Evolutionary conservation across 2,113 vertebrate genomes (phyloP), one percentile per base, ranked within the genome.

Genomic region (Ceyx margarethae): DNA sequence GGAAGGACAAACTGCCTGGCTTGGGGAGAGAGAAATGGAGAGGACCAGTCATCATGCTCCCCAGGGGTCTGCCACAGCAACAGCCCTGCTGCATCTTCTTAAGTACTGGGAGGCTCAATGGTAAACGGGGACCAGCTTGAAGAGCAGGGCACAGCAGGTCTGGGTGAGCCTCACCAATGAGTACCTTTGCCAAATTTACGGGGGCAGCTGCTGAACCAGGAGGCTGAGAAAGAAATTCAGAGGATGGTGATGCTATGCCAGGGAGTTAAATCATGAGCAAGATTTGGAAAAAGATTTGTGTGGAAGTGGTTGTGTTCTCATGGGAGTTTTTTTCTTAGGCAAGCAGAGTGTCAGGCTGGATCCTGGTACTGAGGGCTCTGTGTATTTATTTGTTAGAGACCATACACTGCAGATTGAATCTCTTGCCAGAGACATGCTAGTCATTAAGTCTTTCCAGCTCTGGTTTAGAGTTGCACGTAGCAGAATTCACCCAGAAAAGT

Each of bases 111-210:
- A 42, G 37, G 18, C 60, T 69, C 2, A 4, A 45, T 51, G 66
- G 84, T 33, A 26, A 35, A 8, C 2, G 37, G 0, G 10, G 62
- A 31, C 5, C 46, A 28, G 46, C 65, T 57, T 31, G 10, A 50
- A 23, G 45, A 29, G 57, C 74, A 3, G 4, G 62, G 37, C 51
- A 35, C 15, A 37, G 71, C 60, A 46, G 26, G 23, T 21, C 60
- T 29, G 67, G 21, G 19, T 40, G 48, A 65, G 42, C 53, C 22
- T 29, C 60, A 15, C 6, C 56, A 5, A 5, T 4, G 3, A 28
- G 4, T 6, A 3, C 4, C 0, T 16, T 26, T 64, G 46, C 35
- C 64, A 7, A 14, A 42, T 1, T 12, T 18, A 20, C 16, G 40
- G 50, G 31, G 76, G 9, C 33, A 43, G 23, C 58, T 68, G 20